phyloP scores from a whole-genome alignment of 2,113 vertebrate genomes.

The Heliornis fulica region DNA sequence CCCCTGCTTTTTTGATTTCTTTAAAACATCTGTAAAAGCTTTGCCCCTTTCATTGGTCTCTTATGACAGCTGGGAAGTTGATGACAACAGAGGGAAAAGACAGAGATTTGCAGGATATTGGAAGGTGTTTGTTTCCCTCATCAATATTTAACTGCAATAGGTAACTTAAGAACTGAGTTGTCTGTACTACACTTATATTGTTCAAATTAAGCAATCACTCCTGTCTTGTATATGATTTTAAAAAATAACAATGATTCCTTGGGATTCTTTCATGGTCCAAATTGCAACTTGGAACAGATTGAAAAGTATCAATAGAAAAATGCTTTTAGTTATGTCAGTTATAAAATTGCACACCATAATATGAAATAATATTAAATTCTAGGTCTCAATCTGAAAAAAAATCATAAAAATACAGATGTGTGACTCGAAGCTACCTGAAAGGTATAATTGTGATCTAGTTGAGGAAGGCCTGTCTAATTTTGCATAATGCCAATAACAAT shows the following conservation, averaged over 20 bases:
- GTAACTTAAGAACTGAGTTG: slow-evolving; percentile 52
- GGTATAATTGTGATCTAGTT: not conserved
- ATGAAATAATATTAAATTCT: not conserved
- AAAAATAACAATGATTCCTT: not conserved
- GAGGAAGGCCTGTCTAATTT: not conserved
- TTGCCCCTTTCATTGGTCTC: not conserved
- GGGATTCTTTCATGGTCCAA: not conserved
- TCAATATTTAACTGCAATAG: slow-evolving; percentile 66
- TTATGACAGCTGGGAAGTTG: not conserved
- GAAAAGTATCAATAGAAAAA: not conserved
- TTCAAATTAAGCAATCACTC: not conserved
- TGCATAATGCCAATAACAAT: not conserved
- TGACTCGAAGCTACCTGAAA: not conserved
- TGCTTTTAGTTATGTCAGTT: not conserved
- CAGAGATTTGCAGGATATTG: slow-evolving; percentile 52
- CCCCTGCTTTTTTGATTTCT: not conserved
- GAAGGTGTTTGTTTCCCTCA: slow-evolving; percentile 56
- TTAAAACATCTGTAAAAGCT: not conserved
- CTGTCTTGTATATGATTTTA: not conserved
- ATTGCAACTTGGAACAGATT: not conserved
- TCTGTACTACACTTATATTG: not conserved
- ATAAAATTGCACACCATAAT: not conserved
- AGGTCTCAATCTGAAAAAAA: not conserved
- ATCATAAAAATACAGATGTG: not conserved
- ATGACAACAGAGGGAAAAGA: slow-evolving; percentile 4